A percentile compares a stretch with the other conserved stretches of the same genome.
phyloP scores from a whole-genome alignment of 2,113 vertebrate species.

The Leptobrachium leishanense region DNA sequence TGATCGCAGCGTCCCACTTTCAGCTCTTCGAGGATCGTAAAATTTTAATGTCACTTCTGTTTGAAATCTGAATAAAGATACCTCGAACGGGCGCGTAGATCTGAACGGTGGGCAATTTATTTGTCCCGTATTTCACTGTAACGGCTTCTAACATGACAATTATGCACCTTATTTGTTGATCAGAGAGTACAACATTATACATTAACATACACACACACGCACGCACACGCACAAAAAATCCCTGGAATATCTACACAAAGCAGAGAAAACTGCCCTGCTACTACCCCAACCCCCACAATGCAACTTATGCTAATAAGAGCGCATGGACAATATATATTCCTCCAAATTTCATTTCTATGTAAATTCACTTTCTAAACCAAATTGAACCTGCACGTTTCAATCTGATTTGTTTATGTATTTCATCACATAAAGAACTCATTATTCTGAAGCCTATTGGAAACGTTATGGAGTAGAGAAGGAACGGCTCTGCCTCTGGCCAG shows the following conservation, averaged over 20 bases:
- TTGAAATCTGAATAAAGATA: too few relatives aligned
- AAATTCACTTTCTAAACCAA: constrained; percentile 48
- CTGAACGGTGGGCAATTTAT: too few relatives aligned
- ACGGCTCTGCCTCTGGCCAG: constrained; percentile 17
- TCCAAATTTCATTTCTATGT: constrained; percentile 49
- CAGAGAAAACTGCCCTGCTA: not conserved
- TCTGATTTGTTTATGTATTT: constrained; percentile 50
- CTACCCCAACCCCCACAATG: not conserved
- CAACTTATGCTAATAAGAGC: constrained; percentile 40
- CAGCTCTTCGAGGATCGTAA: too few relatives aligned
- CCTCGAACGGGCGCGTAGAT: too few relatives aligned
- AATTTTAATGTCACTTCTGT: too few relatives aligned
- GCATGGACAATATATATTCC: constrained; percentile 43
- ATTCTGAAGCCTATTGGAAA: constrained; percentile 25
- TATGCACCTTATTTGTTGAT: not conserved
- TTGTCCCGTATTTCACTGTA: too few relatives aligned
- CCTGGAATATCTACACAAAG: not conserved
- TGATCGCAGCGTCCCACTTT: too few relatives aligned
- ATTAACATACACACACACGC: not conserved
- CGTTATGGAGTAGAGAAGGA: constrained; percentile 11
- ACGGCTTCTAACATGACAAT: too few relatives aligned
- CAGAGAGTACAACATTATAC: constrained; percentile 7
- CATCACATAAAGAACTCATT: constrained; percentile 49
- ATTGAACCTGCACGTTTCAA: constrained; percentile 46
- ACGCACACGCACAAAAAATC: not conserved